Percentiles rank a stretch among this genome's conserved stretches.
Conservation (phyloP, 2,888 invertebrate genomes). For the Phyllotreta cruciferae region DNA sequence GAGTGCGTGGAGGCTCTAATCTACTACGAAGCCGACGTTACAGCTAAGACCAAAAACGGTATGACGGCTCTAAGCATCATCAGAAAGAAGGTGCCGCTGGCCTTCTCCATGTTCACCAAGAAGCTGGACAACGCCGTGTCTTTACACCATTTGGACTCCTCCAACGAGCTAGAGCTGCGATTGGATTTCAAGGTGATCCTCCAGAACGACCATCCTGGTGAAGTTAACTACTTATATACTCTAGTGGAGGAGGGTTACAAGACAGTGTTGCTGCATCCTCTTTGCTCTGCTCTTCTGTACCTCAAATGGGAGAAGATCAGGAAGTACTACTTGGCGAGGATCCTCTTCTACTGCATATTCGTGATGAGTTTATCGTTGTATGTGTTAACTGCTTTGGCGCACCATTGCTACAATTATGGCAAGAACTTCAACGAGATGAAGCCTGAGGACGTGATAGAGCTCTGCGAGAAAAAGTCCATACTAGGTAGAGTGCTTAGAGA, state of each 20-base stretch:
- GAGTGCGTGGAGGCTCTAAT: conserved; percentile 86
- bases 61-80: conserved; percentile 86
- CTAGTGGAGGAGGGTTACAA: conserved; percentile 90
- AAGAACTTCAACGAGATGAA: conserved; percentile 70
- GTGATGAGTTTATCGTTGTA: conserved; percentile 80
- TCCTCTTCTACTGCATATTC: conserved; percentile 80
- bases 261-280: conserved; percentile 83
- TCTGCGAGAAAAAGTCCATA: conserved; percentile 80
- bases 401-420: conserved; percentile 84
- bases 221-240: conserved; percentile 85
- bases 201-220: conserved; percentile 82
- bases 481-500: conserved; percentile 76
- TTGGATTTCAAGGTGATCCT: conserved; percentile 82
- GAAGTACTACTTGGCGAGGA: conserved; percentile 82
- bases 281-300: conserved; percentile 86
- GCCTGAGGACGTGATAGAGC: conserved; percentile 73
- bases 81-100: conserved; percentile 84
- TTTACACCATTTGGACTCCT: conserved; percentile 75
- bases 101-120: conserved; percentile 81
- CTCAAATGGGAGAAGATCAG: conserved; percentile 91
- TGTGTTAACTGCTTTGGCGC: conserved; percentile 81
- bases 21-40: conserved; percentile 85
- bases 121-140: conserved; percentile 83
- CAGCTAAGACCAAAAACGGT: conserved; percentile 86
- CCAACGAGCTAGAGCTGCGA: conserved; percentile 81